A percentile compares a stretch with the other conserved stretches of the same genome.
Evolutionary conservation across 2,113 vertebrate species (phyloP).

Genomic region (Pygoscelis adeliae): DNA sequence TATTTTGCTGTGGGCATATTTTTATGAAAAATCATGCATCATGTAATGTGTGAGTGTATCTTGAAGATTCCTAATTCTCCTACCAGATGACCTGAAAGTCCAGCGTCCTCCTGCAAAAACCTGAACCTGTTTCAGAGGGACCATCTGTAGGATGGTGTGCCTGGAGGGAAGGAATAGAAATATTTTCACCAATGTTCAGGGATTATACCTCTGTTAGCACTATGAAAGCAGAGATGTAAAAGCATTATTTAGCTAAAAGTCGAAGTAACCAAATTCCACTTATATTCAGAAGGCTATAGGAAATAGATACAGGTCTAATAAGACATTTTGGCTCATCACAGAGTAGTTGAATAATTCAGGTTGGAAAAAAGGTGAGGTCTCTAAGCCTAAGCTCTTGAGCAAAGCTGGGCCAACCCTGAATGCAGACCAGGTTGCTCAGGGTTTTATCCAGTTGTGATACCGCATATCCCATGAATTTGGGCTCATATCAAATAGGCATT

Average conservation of each 20-base stretch:
- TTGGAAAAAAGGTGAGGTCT: background rate
- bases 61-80: background rate
- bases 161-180: background rate
- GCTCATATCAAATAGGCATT: background rate
- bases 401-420: background rate
- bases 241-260: background rate
- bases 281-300: background rate
- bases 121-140: background rate
- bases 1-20: background rate
- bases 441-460: background rate
- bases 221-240: background rate
- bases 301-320: background rate
- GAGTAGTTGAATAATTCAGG: background rate
- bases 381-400: background rate
- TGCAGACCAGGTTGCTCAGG: background rate
- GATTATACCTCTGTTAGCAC: background rate
- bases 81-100: background rate
- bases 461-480: background rate
- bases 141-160: too few relatives aligned
- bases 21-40: background rate
- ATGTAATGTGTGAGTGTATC: background rate
- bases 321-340: background rate
- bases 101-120: background rate
- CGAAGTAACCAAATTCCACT: background rate
- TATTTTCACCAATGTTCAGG: background rate